Conservation (phyloP, 2,888 invertebrate genomes). For the Geophilus truncorum region DNA sequence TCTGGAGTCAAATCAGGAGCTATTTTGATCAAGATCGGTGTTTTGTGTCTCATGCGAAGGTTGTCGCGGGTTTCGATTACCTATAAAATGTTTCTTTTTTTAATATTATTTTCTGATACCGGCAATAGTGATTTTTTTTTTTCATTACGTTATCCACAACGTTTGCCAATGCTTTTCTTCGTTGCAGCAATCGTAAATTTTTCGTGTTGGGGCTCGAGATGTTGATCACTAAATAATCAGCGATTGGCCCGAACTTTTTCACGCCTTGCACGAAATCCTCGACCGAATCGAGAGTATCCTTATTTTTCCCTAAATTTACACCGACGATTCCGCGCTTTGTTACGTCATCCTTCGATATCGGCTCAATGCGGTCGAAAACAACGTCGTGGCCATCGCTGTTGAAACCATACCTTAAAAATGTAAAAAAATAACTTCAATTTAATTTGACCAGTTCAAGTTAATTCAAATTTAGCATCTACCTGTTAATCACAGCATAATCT, state of each 20-base stretch:
- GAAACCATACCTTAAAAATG: conserved; percentile 71
- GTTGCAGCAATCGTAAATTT: conserved; percentile 77
- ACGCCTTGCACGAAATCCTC: conserved; percentile 84
- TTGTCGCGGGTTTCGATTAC: conserved; percentile 54
- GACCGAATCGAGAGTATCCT: conserved; percentile 65
- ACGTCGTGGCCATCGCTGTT: conserved; percentile 87
- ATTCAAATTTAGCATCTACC: no score
- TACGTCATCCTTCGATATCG: not conserved
- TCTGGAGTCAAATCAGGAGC: conserved; percentile 77
- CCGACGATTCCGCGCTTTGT: conserved; percentile 59
- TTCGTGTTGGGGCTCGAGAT: conserved; percentile 96
- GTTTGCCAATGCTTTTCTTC: conserved; percentile 64
- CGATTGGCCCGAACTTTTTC: conserved; percentile 68
- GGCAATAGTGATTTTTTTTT: no score
- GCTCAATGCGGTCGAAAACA: conserved; percentile 63
- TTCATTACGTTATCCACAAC: conserved; percentile 58
- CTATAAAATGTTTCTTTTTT: conserved; percentile 18
- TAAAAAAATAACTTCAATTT: no score
- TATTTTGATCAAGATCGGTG: conserved; percentile 86
- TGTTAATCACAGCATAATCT: conserved; percentile 86
- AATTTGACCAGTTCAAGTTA: no score
- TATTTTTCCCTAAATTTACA: conserved; percentile 95
- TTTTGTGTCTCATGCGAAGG: conserved; percentile 50
- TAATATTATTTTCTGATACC: no score
- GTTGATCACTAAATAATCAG: conserved; percentile 96